Conservation (phyloP, 1,140 invertebrate species). For the Plectrocnemia conspersa region DNA sequence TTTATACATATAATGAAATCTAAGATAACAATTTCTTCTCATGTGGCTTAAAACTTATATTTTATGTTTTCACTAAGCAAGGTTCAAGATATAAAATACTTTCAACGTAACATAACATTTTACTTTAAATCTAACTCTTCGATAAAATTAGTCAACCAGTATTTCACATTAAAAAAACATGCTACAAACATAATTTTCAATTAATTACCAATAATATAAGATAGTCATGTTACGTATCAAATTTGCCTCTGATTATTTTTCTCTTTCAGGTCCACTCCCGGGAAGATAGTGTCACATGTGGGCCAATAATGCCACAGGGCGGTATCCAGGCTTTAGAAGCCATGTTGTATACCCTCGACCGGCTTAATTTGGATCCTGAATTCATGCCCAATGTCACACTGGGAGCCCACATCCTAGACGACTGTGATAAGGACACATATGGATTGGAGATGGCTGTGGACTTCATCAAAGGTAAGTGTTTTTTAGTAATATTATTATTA, state of each 20-base stretch:
- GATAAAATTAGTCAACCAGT: too few species aligned
- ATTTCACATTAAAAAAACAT: too few species aligned
- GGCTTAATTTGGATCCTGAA: conserved; percentile 63
- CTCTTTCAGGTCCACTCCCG: conserved; percentile 66
- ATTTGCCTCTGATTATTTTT: conserved; percentile 3
- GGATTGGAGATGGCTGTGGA: conserved; percentile 94
- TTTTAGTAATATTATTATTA: background rate
- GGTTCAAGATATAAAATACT: too few species aligned
- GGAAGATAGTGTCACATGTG: conserved; percentile 78
- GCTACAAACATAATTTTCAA: too few species aligned
- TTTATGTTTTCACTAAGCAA: too few species aligned
- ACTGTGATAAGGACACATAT: conserved; percentile 95
- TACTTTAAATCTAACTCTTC: too few species aligned
- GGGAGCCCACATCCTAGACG: conserved; percentile 86
- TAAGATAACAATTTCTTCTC: too few species aligned
- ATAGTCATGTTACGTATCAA: too few species aligned
- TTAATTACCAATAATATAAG: too few species aligned
- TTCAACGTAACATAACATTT: too few species aligned
- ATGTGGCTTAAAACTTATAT: too few species aligned
- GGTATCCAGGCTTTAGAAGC: conserved; percentile 86
- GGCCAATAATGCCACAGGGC: conserved; percentile 91
- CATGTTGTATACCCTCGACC: conserved; percentile 88
- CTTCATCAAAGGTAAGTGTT: conserved; percentile 90
- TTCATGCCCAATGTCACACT: conserved; percentile 72
- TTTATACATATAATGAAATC: too few species aligned